These are phyloP conservation scores for Neoniphon sammara DNA, from an alignment of 2,797 vertebrate genomes.

Conservation along the genomic window DNA sequence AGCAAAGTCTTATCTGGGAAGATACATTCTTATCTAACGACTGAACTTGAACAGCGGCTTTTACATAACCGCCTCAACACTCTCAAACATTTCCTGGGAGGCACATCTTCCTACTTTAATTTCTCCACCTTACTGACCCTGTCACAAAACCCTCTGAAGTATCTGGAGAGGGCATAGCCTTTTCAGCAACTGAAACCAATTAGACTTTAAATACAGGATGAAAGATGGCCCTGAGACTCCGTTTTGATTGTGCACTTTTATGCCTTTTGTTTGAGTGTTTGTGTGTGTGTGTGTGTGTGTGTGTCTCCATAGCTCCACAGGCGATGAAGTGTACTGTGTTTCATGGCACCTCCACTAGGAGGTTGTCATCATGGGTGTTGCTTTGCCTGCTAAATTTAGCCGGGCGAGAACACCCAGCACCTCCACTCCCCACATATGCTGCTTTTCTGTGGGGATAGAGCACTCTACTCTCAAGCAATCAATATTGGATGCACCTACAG, in stretches of 20 bases:
- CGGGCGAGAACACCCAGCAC: constrained; percentile 59
- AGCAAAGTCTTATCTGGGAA: constrained; percentile 39
- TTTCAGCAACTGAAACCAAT: constrained; percentile 43
- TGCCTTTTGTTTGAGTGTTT: constrained; percentile 1
- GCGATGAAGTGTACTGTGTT: constrained; percentile 35
- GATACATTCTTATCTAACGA: constrained; percentile 37
- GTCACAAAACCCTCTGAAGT: constrained; percentile 29
- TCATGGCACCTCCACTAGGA: constrained; percentile 45
- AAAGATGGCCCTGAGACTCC: constrained; percentile 18
- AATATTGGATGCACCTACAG: constrained; percentile 81
- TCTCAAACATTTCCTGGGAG: constrained; percentile 32
- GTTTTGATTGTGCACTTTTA: constrained; percentile 10
- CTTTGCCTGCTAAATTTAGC: constrained; percentile 77
- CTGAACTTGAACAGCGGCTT: constrained; percentile 37
- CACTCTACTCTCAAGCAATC: constrained; percentile 77
- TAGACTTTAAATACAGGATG: constrained; percentile 49
- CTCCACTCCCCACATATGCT: constrained; percentile 47
- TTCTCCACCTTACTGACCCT: constrained; percentile 40
- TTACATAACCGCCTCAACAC: constrained; percentile 42
- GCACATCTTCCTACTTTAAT: constrained; percentile 36
- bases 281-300: constrained; percentile 34
- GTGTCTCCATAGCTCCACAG: constrained; percentile 25
- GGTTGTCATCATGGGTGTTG: constrained; percentile 61
- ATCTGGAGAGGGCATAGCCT: constrained; percentile 24
- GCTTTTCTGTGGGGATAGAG: constrained; percentile 63